Evolutionary conservation across 2,113 vertebrate genomes (phyloP), one percentile per base, ranked within the genome.

Genomic region (Lutjanus erythropterus): DNA sequence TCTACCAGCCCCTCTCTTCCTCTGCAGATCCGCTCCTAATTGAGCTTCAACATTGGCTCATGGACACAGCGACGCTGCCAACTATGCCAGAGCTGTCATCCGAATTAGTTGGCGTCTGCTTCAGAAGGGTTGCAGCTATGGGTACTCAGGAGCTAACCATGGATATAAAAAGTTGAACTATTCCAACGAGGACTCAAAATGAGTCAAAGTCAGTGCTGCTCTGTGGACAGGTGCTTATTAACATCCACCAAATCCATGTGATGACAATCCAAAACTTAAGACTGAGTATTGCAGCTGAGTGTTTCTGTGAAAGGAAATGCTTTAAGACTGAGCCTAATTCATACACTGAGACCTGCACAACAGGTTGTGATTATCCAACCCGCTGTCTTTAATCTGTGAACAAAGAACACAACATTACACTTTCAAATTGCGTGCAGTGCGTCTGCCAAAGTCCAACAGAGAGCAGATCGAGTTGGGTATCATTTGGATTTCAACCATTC

Each of bases 21-120:
- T 75, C 77, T 64, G 66, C 61, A 80, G 71, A 78, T 35, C 53
- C 33, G 41, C 67, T 76, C 33, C 56, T 80, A 89, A 89, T 78
- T 88, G 82, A 84, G 64, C 49, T 67, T 69, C n/a, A 27, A 29
- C 61, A 70, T 86, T 86, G 85, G 83, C 81, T 82, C 53, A 7
- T 52, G 75, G 80, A 86, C 50, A 58, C 55, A 29, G 73, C 62
- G 60, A 60, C 71, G 49, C 52, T 73, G 77, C 61, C 79, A 77
- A 44, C 82, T 52, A 60, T 75, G 78, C 47, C 83, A 85, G 49
- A 58, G 53, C 75, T 56, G 81, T 77, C 80, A 74, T 79, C 72
- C 75, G 64, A 81, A 84, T 75, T 71, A 56, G 79, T 33, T 78
- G 56, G 50, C 31, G 18, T n/a, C 60, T 6, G 12, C 55, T 53